Percentiles rank a stretch among this genome's conserved stretches.
Evolutionary conservation across 2,113 vertebrate genomes (phyloP).

Genomic region (Dunckerocampus dactyliophorus): DNA sequence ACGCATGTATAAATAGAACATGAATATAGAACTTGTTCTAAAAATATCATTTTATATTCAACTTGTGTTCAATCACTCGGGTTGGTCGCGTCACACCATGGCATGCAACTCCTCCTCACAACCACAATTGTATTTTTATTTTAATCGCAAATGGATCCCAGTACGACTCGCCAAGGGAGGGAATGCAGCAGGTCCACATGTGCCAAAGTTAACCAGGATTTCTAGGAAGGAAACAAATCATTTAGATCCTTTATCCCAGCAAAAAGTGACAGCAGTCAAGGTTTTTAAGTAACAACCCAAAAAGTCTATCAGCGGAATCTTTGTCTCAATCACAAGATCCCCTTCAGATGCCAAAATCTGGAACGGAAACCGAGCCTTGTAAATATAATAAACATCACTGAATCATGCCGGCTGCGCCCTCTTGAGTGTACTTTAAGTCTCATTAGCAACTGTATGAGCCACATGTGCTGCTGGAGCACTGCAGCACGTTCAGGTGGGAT

Average conservation of each 20-base stretch:
- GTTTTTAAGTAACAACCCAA: too few species aligned
- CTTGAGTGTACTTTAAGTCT: not conserved
- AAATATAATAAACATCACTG: not conserved
- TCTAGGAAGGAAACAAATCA: constrained; percentile 7
- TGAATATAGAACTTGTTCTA: too few species aligned
- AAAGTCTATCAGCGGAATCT: not conserved
- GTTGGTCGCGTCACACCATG: too few species aligned
- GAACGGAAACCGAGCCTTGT: not conserved
- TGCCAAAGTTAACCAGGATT: constrained; percentile 1
- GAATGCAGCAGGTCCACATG: constrained; percentile 3
- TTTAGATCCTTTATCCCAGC: constrained; percentile 2
- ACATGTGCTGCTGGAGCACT: not conserved
- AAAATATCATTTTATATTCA: too few species aligned
- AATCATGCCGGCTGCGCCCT: not conserved
- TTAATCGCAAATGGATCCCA: too few species aligned
- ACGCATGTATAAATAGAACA: too few species aligned
- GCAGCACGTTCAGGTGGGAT: constrained; percentile 1
- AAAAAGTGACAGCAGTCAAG: not conserved
- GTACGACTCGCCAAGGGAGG: too few species aligned
- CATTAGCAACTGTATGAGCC: not conserved
- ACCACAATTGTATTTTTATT: too few species aligned
- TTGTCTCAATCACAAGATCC: not conserved
- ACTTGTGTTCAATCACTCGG: too few species aligned
- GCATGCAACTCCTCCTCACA: too few species aligned
- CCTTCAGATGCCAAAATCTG: too few species aligned